phyloP scores from a whole-genome alignment of 2,113 vertebrate genomes.

The Pterophyllum scalare region DNA sequence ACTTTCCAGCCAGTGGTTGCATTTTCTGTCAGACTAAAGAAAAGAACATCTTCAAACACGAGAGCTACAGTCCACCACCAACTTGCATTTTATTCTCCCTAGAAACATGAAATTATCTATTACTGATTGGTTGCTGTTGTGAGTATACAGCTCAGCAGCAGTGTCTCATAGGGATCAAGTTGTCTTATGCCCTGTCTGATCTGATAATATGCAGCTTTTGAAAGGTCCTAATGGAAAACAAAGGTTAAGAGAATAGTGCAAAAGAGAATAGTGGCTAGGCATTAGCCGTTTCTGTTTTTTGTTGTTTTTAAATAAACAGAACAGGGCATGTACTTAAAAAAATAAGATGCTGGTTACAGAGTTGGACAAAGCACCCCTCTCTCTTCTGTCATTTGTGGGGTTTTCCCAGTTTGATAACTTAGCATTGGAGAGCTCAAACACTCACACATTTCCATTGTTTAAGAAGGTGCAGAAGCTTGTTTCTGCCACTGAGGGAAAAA shows the following conservation, averaged over 20 bases:
- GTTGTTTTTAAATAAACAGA: background rate
- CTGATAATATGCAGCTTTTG: constrained; percentile 11
- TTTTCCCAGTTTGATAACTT: constrained; percentile 6
- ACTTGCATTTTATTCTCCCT: background rate
- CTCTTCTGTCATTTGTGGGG: background rate
- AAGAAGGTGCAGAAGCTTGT: background rate
- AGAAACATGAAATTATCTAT: background rate
- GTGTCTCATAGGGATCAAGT: background rate
- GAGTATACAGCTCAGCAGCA: background rate
- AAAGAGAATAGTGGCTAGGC: background rate
- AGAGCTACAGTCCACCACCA: background rate
- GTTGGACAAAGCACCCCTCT: constrained; percentile 23
- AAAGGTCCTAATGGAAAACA: background rate
- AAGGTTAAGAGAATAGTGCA: background rate
- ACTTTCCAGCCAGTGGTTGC: constrained; percentile 45
- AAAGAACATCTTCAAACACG: constrained; percentile 23
- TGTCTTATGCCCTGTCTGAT: background rate
- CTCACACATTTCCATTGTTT: constrained; percentile 30
- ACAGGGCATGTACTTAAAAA: background rate
- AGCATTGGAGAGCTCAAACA: background rate
- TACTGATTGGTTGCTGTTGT: background rate
- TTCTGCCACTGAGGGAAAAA: too few relatives aligned
- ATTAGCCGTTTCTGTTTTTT: background rate
- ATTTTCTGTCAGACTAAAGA: constrained; percentile 10
- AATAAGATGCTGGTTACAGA: constrained; percentile 33